A percentile compares a stretch with the other conserved stretches of the same genome.
Conservation (phyloP, 2,113 vertebrate genomes). For the Mobula hypostoma region DNA sequence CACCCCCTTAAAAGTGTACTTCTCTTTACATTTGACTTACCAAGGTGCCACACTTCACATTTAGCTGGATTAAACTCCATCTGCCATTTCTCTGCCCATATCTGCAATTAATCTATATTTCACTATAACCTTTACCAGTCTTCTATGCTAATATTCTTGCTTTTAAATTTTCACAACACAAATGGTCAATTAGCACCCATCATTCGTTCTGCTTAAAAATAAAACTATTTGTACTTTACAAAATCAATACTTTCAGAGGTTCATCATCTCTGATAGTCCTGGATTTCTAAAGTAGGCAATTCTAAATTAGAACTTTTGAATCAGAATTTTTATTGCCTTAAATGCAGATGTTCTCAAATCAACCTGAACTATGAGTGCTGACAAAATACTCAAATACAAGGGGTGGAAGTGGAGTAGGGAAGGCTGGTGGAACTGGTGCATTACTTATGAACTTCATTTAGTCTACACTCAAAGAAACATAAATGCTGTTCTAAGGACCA, state of each 20-base stretch:
- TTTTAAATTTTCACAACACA: not conserved
- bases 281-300: not conserved
- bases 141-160: too few species aligned
- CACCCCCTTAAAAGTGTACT: too few species aligned
- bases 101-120: too few species aligned
- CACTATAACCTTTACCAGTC: too few species aligned
- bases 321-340: not conserved
- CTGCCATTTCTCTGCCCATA: too few species aligned
- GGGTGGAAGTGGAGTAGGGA: too few species aligned
- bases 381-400: not conserved
- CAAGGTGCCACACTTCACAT: too few species aligned
- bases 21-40: too few species aligned
- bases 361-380: not conserved
- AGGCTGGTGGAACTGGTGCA: not conserved
- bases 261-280: not conserved
- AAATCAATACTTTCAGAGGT: not conserved
- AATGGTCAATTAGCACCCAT: not conserved
- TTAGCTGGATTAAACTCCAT: too few species aligned
- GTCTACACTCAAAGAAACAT: not conserved
- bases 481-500: not conserved
- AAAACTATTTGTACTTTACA: not conserved
- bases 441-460: not conserved
- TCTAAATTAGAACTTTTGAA: not conserved
- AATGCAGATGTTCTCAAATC: not conserved
- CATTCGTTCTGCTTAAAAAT: not conserved